A percentile compares a stretch with the other conserved stretches of the same genome.
Conservation (phyloP, 2,113 vertebrate genomes). For the Psettodes erumei region DNA sequence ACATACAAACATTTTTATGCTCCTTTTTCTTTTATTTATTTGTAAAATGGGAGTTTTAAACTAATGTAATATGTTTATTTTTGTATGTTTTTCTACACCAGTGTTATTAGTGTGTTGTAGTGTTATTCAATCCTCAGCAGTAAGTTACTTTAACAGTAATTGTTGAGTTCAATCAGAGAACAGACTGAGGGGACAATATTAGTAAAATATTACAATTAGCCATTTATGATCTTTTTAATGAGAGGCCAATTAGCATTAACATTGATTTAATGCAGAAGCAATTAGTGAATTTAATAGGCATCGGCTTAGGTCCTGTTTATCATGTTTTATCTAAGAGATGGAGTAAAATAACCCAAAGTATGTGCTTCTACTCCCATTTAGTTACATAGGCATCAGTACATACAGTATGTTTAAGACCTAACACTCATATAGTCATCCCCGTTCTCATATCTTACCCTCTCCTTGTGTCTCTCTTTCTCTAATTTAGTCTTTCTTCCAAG, state of each 20-base stretch:
- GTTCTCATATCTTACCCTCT: neutral
- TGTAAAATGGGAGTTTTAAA: too few relatives aligned
- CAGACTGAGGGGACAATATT: slow-evolving; percentile 1
- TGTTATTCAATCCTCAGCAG: too few relatives aligned
- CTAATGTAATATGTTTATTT: too few relatives aligned
- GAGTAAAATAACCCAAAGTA: neutral
- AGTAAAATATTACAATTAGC: slow-evolving; percentile 14
- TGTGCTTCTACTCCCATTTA: too few relatives aligned
- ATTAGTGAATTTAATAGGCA: slow-evolving; percentile 4
- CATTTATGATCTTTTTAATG: slow-evolving; percentile 28
- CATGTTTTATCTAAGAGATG: neutral
- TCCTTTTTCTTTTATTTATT: too few relatives aligned
- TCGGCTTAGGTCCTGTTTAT: neutral
- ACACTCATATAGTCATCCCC: neutral
- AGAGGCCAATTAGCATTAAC: neutral
- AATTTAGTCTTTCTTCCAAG: neutral
- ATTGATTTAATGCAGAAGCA: slow-evolving; percentile 31
- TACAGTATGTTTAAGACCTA: too few relatives aligned
- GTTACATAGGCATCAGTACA: neutral
- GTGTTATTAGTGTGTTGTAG: too few relatives aligned
- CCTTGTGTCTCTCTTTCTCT: neutral
- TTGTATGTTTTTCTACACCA: neutral
- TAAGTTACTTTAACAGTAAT: neutral
- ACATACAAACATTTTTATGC: too few relatives aligned
- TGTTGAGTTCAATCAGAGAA: neutral